A percentile compares a stretch with the other conserved stretches of the same genome.
These are phyloP conservation scores for Drosophila mettleri DNA, from an alignment of 2,888 invertebrate genomes.

Conservation along the genomic window DNA sequence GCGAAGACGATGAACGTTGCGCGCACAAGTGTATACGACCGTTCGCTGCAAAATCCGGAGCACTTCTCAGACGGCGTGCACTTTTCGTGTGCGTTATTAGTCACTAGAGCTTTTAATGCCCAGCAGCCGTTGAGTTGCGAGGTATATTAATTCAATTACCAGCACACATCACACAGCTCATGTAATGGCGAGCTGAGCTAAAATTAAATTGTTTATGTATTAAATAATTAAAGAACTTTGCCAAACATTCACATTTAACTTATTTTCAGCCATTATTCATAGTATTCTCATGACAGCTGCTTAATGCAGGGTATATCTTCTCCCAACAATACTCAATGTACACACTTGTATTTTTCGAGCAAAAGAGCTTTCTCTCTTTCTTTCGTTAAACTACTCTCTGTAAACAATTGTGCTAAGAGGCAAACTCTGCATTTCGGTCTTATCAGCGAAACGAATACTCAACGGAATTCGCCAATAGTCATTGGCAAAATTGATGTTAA, in stretches of 20 bases:
- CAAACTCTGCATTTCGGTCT: conserved; percentile 37
- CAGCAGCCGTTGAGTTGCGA: background rate
- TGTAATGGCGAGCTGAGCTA: background rate
- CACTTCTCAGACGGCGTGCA: conserved; percentile 80
- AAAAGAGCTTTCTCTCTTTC: conserved; percentile 34
- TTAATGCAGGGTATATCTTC: conserved; percentile 32
- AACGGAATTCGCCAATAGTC: conserved; percentile 35
- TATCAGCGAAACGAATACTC: conserved; percentile 48
- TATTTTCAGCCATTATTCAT: background rate
- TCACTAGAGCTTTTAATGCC: conserved; percentile 45
- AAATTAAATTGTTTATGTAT: background rate
- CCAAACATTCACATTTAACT: background rate
- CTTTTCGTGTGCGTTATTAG: conserved; percentile 59
- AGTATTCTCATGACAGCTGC: background rate
- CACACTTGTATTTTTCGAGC: conserved; percentile 10
- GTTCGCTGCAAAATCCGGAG: conserved; percentile 83
- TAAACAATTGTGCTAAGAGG: conserved; percentile 56
- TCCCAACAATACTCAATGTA: background rate
- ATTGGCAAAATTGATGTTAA: conserved; percentile 35
- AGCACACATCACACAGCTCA: background rate
- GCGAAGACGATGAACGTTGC: conserved; percentile 57
- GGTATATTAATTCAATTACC: conserved; percentile 2
- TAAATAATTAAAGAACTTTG: background rate
- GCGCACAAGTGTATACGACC: conserved; percentile 69
- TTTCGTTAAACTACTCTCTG: conserved; percentile 41